Evolutionary conservation across 1,140 invertebrate species (phyloP).

Genomic region (Eueides isabella): DNA sequence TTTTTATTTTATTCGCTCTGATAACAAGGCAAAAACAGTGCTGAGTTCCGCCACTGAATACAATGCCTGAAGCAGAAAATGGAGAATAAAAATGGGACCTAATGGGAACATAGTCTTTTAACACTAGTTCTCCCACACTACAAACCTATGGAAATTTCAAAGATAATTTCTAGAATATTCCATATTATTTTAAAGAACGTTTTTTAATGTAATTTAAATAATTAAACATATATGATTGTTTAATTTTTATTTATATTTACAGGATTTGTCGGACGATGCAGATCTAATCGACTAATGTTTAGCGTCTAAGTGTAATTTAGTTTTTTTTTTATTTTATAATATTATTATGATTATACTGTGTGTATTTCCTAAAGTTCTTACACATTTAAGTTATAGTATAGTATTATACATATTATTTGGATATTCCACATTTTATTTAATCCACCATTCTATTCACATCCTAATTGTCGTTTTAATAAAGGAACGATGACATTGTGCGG

Average conservation of each 20-base stretch:
- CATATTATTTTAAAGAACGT: too few species aligned
- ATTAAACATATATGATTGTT: neutral
- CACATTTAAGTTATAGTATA: conserved; percentile 59
- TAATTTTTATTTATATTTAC: conserved; percentile 41
- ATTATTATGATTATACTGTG: conserved; percentile 54
- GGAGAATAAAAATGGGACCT: too few species aligned
- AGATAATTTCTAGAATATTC: too few species aligned
- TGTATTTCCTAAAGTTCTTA: conserved; percentile 71
- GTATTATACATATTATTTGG: conserved; percentile 43
- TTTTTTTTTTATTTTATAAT: conserved; percentile 57
- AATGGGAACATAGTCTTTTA: too few species aligned
- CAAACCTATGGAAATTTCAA: too few species aligned
- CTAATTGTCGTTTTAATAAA: conserved; percentile 4
- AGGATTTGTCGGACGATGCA: conserved; percentile 61
- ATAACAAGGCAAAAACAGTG: too few species aligned
- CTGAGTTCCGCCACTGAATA: too few species aligned
- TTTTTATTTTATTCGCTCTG: too few species aligned
- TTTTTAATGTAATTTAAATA: too few species aligned
- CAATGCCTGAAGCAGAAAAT: too few species aligned
- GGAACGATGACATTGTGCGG: neutral
- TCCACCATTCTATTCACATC: conserved; percentile 15
- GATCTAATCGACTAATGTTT: conserved; percentile 55
- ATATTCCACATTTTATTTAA: conserved; percentile 28
- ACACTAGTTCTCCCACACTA: too few species aligned
- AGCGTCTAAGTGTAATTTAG: conserved; percentile 53